Percentiles rank a stretch among this genome's conserved stretches.
phyloP scores from a whole-genome alignment of 1,140 invertebrate species.

The Pectinophora gossypiella region DNA sequence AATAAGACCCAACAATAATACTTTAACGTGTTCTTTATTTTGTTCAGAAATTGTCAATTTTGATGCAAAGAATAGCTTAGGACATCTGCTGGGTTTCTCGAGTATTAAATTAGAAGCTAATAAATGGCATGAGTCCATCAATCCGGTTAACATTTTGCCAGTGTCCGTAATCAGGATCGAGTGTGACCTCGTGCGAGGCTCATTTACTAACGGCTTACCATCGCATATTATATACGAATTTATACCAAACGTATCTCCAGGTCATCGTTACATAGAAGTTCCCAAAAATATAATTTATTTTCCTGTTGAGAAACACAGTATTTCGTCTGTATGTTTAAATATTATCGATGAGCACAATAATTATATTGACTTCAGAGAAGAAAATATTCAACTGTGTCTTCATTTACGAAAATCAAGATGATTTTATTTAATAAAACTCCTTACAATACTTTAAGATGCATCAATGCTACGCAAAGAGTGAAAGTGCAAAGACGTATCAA shows the following conservation, averaged over 20 bases:
- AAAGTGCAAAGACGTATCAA: not conserved
- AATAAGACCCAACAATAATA: constrained; percentile 25
- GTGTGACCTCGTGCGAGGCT: constrained; percentile 10
- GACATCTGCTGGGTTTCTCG: constrained; percentile 6
- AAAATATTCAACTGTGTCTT: constrained; percentile 16
- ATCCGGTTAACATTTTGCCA: constrained; percentile 10
- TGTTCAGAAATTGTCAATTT: constrained; percentile 18
- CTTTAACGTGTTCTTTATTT: constrained; percentile 20
- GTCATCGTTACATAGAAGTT: constrained; percentile 11
- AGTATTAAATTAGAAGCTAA: constrained; percentile 4
- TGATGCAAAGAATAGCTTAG: constrained; percentile 6
- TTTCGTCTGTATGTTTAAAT: constrained; percentile 10
- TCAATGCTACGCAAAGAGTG: not conserved
- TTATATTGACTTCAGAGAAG: constrained; percentile 20
- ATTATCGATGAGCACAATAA: constrained; percentile 15
- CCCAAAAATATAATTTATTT: constrained; percentile 21
- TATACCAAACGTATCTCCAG: constrained; percentile 10
- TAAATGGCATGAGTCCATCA: not conserved
- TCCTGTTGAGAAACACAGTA: constrained; percentile 11
- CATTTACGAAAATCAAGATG: constrained; percentile 16
- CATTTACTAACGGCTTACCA: constrained; percentile 9
- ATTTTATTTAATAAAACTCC: constrained; percentile 15
- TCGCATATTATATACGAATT: constrained; percentile 12
- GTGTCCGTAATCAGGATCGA: constrained; percentile 4
- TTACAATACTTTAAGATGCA: not conserved